Conservation (phyloP, 64 coral and sea anemone genomes). For the Porites lutea region DNA sequence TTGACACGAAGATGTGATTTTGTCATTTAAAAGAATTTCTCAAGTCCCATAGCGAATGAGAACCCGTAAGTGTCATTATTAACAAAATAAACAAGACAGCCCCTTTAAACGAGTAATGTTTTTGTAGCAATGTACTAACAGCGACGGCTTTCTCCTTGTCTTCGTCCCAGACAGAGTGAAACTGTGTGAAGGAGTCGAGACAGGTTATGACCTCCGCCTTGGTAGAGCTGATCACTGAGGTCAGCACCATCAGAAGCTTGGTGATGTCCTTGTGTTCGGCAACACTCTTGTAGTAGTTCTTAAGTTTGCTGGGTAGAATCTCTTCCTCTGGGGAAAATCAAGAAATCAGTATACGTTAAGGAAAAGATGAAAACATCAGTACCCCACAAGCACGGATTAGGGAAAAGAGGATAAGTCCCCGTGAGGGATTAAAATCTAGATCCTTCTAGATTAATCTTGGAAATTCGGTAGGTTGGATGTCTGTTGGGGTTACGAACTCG, state of each 20-base stretch:
- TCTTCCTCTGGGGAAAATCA: conserved; percentile 66
- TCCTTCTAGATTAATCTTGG: too few species aligned
- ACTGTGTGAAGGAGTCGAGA: conserved; percentile 79
- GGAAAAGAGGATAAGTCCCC: too few species aligned
- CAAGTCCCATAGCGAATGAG: too few species aligned
- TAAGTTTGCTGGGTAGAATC: conserved; percentile 71
- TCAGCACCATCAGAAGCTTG: conserved; percentile 88
- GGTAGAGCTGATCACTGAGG: conserved; percentile 84
- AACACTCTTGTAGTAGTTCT: conserved; percentile 93
- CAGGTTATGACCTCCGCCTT: conserved; percentile 92
- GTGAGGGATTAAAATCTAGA: too few species aligned
- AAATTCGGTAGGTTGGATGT: too few species aligned
- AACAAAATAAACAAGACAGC: too few species aligned
- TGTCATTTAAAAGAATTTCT: too few species aligned
- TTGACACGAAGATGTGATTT: too few species aligned
- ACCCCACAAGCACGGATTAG: background rate
- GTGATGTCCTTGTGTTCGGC: conserved; percentile 93
- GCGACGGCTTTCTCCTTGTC: conserved; percentile 83
- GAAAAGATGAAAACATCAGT: background rate
- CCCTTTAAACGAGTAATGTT: too few species aligned
- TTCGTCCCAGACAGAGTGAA: conserved; percentile 83
- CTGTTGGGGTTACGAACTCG: too few species aligned
- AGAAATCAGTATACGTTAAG: background rate
- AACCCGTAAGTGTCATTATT: too few species aligned
- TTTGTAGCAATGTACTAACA: conserved; percentile 25